phyloP scores from a whole-genome alignment of 2,888 invertebrate species.

The Ditylenchus weischeri region DNA sequence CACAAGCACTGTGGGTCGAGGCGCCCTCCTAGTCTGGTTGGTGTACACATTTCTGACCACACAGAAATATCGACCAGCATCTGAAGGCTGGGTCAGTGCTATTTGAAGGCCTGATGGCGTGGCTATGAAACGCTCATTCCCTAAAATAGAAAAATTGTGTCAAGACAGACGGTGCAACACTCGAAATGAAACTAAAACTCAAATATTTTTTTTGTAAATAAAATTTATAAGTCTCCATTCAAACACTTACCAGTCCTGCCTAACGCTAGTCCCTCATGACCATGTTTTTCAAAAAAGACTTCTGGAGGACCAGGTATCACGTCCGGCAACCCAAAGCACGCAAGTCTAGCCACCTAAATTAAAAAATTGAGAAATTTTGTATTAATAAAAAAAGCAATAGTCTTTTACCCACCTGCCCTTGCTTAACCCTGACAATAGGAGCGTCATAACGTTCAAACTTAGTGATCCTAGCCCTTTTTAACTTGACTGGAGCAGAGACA shows the following conservation, averaged over 20 bases:
- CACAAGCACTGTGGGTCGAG: conserved; percentile 45
- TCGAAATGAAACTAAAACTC: too few species aligned
- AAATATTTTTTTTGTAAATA: too few species aligned
- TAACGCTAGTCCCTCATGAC: conserved; percentile 38
- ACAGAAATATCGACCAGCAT: conserved; percentile 52
- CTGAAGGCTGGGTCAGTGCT: conserved; percentile 44
- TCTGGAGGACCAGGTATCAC: conserved; percentile 51
- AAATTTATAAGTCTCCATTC: neutral
- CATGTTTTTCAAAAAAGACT: conserved; percentile 50
- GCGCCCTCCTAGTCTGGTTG: conserved; percentile 40
- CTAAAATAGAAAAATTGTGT: neutral
- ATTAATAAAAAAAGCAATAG: neutral
- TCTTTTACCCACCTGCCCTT: conserved; percentile 36
- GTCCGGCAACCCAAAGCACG: conserved; percentile 50
- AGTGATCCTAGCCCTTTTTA: conserved; percentile 49
- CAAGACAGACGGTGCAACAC: too few species aligned
- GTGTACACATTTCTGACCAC: conserved; percentile 51
- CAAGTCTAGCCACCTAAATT: conserved; percentile 42
- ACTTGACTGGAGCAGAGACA: conserved; percentile 50
- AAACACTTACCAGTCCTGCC: conserved; percentile 34
- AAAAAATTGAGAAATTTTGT: neutral
- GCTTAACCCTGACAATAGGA: conserved; percentile 41
- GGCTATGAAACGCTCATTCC: conserved; percentile 40
- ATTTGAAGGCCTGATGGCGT: conserved; percentile 53
- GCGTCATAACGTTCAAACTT: conserved; percentile 45